Base-by-base conservation (phyloP, 1,140 invertebrate genomes). In the Rhopalosiphum padi region DNA sequence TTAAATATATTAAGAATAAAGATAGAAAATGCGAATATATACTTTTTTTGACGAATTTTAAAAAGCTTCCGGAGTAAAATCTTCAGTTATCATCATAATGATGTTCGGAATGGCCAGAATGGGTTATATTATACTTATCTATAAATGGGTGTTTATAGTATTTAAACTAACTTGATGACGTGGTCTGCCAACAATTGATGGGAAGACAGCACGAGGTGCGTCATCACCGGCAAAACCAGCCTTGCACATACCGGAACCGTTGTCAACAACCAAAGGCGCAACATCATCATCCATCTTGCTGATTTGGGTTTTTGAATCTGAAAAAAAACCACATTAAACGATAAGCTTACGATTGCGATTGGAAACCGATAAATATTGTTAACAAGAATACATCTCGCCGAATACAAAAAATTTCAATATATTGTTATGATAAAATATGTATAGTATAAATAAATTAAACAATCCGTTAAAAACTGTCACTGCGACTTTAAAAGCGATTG, bases 211-310 rank as follows among this genome's bases (percentile, higher is more conserved):
- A 94, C 98, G 96, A 68, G 98, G 98, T 90, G 98, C 97, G 96
- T 98, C 97, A 95, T 98, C 98, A 94, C 98, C 98, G 94, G 98
- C 98, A 95, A 98, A 98, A 94, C 98, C 98, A 95, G 98, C 98
- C 95, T 98, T 98, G 96, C 97, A 98, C 97, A 98, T 98, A 94
- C 97, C 97, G 94, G 97, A 98, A 94, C 98, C 98, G 96, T 98
- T 98, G 96, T 98, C 98, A 85, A 98, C 97, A 94, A 98, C 98
- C 94, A 98, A 96, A 95, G 98, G 97, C 94, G 97, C 97, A 96
- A 98, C 97, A 95, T 98, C 98, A 95, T 98, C 98, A 96, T 98
- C 97, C 98, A 98, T 98, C 95, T 96, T 97, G 95, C 15, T 55
- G 68, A 35, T 86, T 86, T 53, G 51, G 15, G 43, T 86, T 85